A percentile compares a stretch with the other conserved stretches of the same genome.
phyloP scores from a whole-genome alignment of 2,113 vertebrate species.

The Probosciger aterrimus region DNA sequence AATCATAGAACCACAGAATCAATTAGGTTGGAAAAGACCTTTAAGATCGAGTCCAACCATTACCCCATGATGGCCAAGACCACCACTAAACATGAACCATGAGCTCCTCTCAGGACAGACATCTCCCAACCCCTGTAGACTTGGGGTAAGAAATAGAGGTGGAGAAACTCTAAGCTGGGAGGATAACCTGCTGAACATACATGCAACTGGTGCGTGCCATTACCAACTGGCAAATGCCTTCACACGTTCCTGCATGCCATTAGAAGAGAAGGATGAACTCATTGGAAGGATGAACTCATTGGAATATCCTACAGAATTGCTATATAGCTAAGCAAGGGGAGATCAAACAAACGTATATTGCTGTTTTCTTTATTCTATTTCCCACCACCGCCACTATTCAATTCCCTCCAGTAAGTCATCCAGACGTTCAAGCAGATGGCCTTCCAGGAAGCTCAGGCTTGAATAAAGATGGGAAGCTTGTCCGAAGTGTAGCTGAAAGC shows the following conservation, averaged over 20 bases:
- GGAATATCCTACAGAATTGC: not conserved
- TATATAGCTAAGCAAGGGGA: not conserved
- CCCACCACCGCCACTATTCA: not conserved
- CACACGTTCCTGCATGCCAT: accelerated
- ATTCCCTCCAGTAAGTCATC: not conserved
- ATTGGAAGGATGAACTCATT: not conserved
- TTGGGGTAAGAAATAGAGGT: not conserved
- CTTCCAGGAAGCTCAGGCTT: not conserved
- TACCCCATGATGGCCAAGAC: not conserved
- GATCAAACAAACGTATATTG: not conserved
- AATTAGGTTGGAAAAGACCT: not conserved
- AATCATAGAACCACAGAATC: not conserved
- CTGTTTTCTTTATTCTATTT: not conserved
- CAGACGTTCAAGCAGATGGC: accelerated
- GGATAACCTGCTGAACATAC: not conserved
- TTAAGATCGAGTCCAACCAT: not conserved
- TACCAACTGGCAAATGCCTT: not conserved
- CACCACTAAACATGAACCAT: not conserved
- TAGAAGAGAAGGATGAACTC: not conserved
- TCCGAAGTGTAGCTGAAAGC: not conserved
- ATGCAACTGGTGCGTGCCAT: not conserved
- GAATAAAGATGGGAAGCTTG: not conserved
- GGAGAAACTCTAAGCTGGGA: not conserved
- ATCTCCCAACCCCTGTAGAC: not conserved
- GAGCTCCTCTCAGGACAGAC: not conserved